These are phyloP conservation scores for Camponotus pennsylvanicus DNA, from an alignment of 1,140 invertebrate species.

Conservation along the genomic window DNA sequence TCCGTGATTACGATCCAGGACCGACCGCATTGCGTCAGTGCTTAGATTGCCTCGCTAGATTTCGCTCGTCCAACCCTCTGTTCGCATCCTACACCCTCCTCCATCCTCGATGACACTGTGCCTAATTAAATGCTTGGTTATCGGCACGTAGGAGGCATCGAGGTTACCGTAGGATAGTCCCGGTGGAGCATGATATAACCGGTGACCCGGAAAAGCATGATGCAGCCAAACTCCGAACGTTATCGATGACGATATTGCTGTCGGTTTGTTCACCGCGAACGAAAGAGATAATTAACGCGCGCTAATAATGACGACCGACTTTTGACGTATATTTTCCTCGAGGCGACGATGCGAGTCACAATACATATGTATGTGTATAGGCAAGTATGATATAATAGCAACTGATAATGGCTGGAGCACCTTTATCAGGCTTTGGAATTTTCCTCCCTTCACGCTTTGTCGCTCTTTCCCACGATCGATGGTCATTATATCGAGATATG, in stretches of 20 bases:
- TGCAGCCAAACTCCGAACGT: neutral
- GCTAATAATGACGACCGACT: slow-evolving; percentile 22
- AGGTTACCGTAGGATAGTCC: neutral
- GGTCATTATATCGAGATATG: neutral
- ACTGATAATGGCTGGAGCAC: neutral
- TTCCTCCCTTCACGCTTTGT: neutral
- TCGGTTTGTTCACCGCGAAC: neutral
- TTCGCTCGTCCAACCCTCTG: slow-evolving; percentile 72
- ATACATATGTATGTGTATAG: neutral
- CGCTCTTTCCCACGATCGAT: neutral
- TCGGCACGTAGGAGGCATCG: slow-evolving; percentile 51
- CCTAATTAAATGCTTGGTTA: slow-evolving; percentile 77
- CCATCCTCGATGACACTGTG: neutral
- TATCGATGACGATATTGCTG: slow-evolving; percentile 9
- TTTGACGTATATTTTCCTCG: neutral
- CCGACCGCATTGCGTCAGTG: slow-evolving; percentile 68
- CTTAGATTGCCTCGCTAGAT: slow-evolving; percentile 70
- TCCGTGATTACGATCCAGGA: slow-evolving; percentile 55
- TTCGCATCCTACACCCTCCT: slow-evolving; percentile 21
- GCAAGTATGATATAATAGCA: slow-evolving; percentile 23
- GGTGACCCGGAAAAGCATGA: slow-evolving; percentile 40
- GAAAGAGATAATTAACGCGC: slow-evolving; percentile 34
- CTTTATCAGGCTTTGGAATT: slow-evolving; percentile 27
- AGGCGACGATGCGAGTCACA: slow-evolving; percentile 19
- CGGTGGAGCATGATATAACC: neutral